phyloP scores from a whole-genome alignment of 2,888 invertebrate genomes.

The Rhamnusium bicolor region DNA sequence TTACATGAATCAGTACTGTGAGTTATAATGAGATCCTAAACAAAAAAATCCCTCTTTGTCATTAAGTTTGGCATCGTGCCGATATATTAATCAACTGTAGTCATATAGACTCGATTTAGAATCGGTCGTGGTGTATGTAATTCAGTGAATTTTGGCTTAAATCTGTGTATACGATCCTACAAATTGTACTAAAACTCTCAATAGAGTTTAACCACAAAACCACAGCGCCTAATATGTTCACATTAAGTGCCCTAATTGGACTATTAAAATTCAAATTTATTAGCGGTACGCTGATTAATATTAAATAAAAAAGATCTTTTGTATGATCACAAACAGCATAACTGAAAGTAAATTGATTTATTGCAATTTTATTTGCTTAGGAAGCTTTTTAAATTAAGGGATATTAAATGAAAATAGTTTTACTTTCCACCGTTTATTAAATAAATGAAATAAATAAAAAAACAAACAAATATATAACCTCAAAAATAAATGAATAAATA shows the following conservation, averaged over 20 bases:
- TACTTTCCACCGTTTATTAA: too few species aligned
- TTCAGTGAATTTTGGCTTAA: background rate
- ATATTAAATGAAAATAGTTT: too few species aligned
- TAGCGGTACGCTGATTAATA: background rate
- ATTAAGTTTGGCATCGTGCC: background rate
- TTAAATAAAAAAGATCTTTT: background rate
- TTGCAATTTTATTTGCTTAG: too few species aligned
- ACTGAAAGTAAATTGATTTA: too few species aligned
- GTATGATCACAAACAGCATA: too few species aligned
- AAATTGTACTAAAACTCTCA: constrained; percentile 4
- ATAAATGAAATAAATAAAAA: too few species aligned
- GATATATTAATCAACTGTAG: background rate
- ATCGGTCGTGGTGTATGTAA: constrained; percentile 7
- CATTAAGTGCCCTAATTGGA: background rate
- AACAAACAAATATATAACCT: too few species aligned
- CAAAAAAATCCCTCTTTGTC: constrained; percentile 9
- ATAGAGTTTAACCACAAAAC: constrained; percentile 1
- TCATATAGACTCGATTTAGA: background rate
- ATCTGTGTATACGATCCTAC: background rate
- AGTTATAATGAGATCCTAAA: constrained; percentile 1
- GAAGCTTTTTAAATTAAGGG: too few species aligned
- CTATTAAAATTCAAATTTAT: background rate
- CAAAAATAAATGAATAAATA: too few species aligned
- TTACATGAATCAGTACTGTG: background rate
- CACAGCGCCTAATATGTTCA: constrained; percentile 1